These are phyloP conservation scores for Orchesella flavescens DNA, from an alignment of 2,888 invertebrate genomes.

Conservation along the genomic window DNA sequence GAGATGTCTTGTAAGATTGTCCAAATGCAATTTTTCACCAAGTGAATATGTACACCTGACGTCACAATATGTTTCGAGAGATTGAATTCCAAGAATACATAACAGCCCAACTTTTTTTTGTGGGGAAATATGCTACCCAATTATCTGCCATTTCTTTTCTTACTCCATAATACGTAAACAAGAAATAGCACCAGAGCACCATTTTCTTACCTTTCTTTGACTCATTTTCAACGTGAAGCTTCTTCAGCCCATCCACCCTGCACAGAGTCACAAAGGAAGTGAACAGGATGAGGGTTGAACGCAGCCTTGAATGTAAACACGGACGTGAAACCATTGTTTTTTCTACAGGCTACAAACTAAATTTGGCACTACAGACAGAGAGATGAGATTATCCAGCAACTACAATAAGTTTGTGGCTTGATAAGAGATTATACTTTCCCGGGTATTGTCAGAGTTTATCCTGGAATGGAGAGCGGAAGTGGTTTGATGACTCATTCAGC, in stretches of 20 bases:
- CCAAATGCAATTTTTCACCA: no score
- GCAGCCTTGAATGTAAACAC: constrained; percentile 33
- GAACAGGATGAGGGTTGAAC: constrained; percentile 51
- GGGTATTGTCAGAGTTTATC: not conserved
- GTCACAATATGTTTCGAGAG: no score
- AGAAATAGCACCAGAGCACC: not conserved
- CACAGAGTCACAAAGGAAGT: constrained; percentile 7
- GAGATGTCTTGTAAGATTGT: no score
- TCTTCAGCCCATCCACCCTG: constrained; percentile 61
- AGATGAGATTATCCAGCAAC: no score
- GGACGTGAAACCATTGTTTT: constrained; percentile 34
- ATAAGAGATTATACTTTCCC: not conserved
- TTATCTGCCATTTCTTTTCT: no score
- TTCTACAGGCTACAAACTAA: not conserved
- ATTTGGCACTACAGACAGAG: constrained; percentile 45
- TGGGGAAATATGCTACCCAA: no score
- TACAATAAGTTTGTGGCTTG: not conserved
- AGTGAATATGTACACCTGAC: no score
- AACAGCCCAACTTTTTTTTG: no score
- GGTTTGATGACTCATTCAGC: not conserved
- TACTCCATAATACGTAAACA: no score
- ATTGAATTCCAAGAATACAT: no score
- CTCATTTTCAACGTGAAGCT: constrained; percentile 67
- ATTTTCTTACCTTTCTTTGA: constrained; percentile 68
- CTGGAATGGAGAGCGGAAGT: not conserved